Conservation (phyloP, 2,113 vertebrate species). For the Kryptolebias marmoratus region DNA sequence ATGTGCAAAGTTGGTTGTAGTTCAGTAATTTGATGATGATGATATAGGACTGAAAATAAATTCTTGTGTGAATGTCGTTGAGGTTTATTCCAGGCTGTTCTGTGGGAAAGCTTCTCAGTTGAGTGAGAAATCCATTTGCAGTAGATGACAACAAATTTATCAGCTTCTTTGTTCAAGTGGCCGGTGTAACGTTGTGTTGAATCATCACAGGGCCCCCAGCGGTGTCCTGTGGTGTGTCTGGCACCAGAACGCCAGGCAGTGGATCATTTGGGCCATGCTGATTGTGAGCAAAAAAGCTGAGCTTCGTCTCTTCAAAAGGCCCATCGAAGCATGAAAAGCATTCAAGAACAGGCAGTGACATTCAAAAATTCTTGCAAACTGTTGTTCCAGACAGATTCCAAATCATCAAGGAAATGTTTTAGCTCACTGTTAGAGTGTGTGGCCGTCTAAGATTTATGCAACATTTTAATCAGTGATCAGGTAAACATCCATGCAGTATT, state of each 20-base stretch:
- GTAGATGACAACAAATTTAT: not conserved
- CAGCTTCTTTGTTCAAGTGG: no score
- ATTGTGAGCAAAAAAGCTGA: not conserved
- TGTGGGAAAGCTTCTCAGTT: not conserved
- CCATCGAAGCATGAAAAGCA: slow-evolving; percentile 25
- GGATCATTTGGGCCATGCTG: not conserved
- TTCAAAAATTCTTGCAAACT: not conserved
- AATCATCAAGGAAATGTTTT: no score
- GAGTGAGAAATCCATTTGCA: not conserved
- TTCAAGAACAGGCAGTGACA: not conserved
- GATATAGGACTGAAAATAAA: not conserved
- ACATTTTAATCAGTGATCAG: no score
- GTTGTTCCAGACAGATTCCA: not conserved
- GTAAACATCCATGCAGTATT: no score
- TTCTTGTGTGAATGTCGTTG: not conserved
- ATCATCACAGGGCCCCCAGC: not conserved
- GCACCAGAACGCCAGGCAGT: not conserved
- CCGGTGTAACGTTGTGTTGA: not conserved
- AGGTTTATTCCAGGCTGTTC: not conserved
- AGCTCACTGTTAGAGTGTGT: no score
- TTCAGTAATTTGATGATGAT: not conserved
- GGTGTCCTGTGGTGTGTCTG: not conserved
- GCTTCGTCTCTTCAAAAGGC: slow-evolving; percentile 17
- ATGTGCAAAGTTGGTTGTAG: not conserved
- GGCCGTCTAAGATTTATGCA: no score